Conservation (phyloP, 2,888 invertebrate species). For the Mythimna loreyi region DNA sequence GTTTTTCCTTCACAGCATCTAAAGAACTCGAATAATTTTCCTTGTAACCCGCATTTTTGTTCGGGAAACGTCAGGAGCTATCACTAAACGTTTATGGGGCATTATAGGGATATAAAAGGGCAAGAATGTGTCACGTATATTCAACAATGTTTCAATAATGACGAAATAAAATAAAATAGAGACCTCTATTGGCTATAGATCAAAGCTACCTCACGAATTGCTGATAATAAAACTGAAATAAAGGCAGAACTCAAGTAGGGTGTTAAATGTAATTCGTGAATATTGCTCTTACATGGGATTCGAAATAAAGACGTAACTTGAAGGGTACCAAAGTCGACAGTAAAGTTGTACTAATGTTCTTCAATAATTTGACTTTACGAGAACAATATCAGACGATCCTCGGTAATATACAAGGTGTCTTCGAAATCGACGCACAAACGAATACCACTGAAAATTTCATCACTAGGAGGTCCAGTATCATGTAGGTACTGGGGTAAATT, state of each 20-base stretch:
- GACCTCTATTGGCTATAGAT: slow-evolving; percentile 6
- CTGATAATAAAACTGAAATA: slow-evolving; percentile 15
- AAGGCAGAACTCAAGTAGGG: neutral
- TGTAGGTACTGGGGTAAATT: no score
- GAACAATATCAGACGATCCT: no score
- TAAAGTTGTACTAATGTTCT: no score
- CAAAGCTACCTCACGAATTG: slow-evolving; percentile 11
- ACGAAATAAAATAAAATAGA: slow-evolving; percentile 44
- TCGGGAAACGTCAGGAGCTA: slow-evolving; percentile 45
- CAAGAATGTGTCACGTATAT: slow-evolving; percentile 50
- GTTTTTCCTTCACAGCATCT: slow-evolving; percentile 43
- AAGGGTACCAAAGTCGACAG: no score
- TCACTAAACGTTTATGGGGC: slow-evolving; percentile 50
- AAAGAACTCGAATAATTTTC: slow-evolving; percentile 54
- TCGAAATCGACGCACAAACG: no score
- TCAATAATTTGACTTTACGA: neutral
- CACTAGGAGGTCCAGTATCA: no score
- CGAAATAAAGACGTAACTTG: neutral
- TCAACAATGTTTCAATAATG: slow-evolving; percentile 60
- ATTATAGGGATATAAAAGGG: slow-evolving; percentile 55
- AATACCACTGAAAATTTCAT: no score
- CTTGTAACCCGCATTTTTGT: slow-evolving; percentile 49
- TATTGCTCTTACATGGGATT: neutral
- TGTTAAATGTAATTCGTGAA: neutral
- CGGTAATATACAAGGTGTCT: no score